Evolutionary conservation across 1,140 invertebrate genomes (phyloP), one percentile per base, ranked within the genome.

Genomic region (Scaptodrosophila lebanonensis): DNA sequence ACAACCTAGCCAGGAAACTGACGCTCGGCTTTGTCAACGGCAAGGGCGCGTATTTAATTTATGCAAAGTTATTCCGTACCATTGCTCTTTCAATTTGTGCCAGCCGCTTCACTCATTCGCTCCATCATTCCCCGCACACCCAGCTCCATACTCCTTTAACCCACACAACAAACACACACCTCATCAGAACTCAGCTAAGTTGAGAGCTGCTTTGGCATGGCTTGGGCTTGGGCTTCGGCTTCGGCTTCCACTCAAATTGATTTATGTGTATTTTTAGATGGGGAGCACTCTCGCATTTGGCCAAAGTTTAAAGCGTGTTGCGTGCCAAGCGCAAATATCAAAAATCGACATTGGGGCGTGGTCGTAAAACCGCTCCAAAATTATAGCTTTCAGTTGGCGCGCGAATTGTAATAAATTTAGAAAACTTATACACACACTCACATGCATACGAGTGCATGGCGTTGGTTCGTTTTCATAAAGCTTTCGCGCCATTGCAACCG

Each of bases 241-340:
- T 40, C n/a, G n/a, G 68, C 57, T 68, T 72, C 73, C 79, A 79
- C 60, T 82, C 70, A 79, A 79, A 79, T 79, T 79, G 73, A 79
- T 79, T 79, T 79, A 79, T 79, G 75, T 59, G 48, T 79, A 79
- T 82, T 79, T 79, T 79, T 82, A 79, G 73, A 48, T n/a, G 40
- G 40, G 36, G 16, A 30, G 35, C 6, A 13, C 8, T 33, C 30
- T 20, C n/a, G 22, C 17, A 33, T 45, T 39, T 43, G 1, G 47
- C 17, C 39, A 65, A 66, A 82, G 59, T 79, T 79, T 79, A 79
- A 79, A 79, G 66, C 75, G 69, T 44, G 69, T 79, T 79, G 73
- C 73, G 73, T 79, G 73, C 76, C 75, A 79, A 82, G 66, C 58
- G 73, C 73, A 82, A 79, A 79, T 79, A 79, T 79, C 73, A 79